Base-by-base conservation (phyloP, 2,888 invertebrate species). In the Fragum fragum region DNA sequence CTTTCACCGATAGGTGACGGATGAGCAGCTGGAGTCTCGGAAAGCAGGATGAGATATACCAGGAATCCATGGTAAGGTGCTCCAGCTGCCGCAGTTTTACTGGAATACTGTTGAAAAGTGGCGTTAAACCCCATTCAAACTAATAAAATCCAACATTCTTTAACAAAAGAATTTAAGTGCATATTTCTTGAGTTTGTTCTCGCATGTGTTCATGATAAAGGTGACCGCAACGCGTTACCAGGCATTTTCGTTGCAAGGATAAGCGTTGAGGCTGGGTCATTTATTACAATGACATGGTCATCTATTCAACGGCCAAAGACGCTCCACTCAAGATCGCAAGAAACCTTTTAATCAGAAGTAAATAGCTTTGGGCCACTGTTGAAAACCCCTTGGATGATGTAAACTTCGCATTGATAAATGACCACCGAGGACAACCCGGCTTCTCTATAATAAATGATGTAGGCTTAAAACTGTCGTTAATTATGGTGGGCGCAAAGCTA, bases 261-360 rank as follows among this genome's bases (percentile, higher is more conserved):
- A 47, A 47, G 47, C 2, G 47, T 66, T 42, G 36, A 73, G 73
- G 73, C 59, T 61, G 73, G 57, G 69, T 69, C 71, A 82, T 82
- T 79, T 76, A 73, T 82, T 69, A 82, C 73, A 57, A n/a, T 82
- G 82, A 79, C 82, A 79, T 73, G 76, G 26, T 73, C 71, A 79
- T 73, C 76, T 73, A 76, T 81, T 76, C 81, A 81, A 32, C 53
- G 57, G 79, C 18, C 42, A 42, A 61, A 42, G 42, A 39, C 66
- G 71, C 69, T 66, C 77, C 52, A 63, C 69, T 79, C 71, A 47
- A 74, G 68, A 47, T 79, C 74, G 61, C 77, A 83, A 76, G 74
- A 73, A 78, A 69, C 59, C 81, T 75, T 81, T 85, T 85, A 85
- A 85, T 85, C 77, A 79, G 63, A 72, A 70, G 74, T 69, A 79